A percentile compares a stretch with the other conserved stretches of the same genome.
Evolutionary conservation across 2,113 vertebrate species (phyloP).

Genomic region (Thunnus thynnus): DNA sequence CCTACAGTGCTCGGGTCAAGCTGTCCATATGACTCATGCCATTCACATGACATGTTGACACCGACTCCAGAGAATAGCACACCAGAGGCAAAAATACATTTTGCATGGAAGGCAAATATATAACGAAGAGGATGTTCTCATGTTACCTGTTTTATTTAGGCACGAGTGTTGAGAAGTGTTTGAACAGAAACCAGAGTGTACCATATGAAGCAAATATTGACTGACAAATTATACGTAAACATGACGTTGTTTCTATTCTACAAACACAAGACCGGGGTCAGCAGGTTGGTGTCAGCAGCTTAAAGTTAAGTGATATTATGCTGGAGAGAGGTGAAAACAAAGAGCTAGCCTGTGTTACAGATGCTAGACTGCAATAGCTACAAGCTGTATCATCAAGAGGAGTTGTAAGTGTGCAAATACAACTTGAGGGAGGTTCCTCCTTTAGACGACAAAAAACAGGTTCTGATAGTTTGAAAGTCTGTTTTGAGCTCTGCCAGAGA

Average conservation of each 20-base stretch:
- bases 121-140: slow-evolving; percentile 4
- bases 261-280: neutral
- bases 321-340: neutral
- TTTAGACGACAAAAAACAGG: slow-evolving; percentile 31
- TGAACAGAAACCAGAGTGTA: neutral
- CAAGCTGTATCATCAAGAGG: neutral
- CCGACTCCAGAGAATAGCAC: slow-evolving; percentile 21
- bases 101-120: slow-evolving; percentile 26
- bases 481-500: slow-evolving; percentile 11
- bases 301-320: neutral
- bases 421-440: slow-evolving; percentile 3
- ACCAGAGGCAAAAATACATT: slow-evolving; percentile 41
- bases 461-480: slow-evolving; percentile 22
- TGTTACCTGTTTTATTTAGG: neutral
- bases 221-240: neutral
- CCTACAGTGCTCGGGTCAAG: slow-evolving; percentile 9
- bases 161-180: neutral
- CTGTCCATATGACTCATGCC: slow-evolving; percentile 55
- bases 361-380: slow-evolving; percentile 14
- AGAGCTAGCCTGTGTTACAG: neutral
- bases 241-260: too few species aligned
- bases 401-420: neutral
- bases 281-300: neutral
- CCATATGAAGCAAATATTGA: neutral
- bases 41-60: slow-evolving; percentile 48